Evolutionary conservation across 2,113 vertebrate genomes (phyloP), one percentile per base, ranked within the genome.

Genomic region (Bombycilla garrulus): DNA sequence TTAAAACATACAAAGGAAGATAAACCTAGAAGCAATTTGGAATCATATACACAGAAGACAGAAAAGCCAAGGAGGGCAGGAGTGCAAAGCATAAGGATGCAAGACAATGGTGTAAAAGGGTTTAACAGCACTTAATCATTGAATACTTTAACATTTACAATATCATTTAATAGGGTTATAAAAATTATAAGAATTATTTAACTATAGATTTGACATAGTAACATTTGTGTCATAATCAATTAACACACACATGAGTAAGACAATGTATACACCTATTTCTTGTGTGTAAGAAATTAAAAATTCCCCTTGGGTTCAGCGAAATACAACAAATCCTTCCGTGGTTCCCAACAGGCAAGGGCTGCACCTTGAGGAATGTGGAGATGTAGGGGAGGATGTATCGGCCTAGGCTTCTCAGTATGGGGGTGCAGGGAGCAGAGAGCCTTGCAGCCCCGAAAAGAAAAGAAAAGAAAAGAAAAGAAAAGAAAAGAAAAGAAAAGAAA

Each of bases 401-500:
- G 23, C 19, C 10, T 28, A 36, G 28, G 20, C 12, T 73, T 58
- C 42, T 40, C 21, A 51, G 44, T 53, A 40, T 48, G 7, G 17
- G 6, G 5, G 9, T 1, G 1, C 5, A 4, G 29, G 4, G 12
- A 10, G 8, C 6, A 11, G 31, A 58, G 24, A 13, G 21, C 4
- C 4, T 12, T 29, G 16, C 15, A 56, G 6, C 15, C 24, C 8
- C n/a, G n/a, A n/a, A n/a, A n/a, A 74, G 50, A 85, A 86, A 85
- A 35, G 11, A 61, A 28, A 61, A 28, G 16, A 22, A 4, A 14
- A 26, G 5, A 5, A 24, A 6, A 20, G 10, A 7, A 71, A 91
- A 42, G 12, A 58, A 35, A 25, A 35, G 14, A 7, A 20, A 14
- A 28, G 18, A 74, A 6, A 78, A 12, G 51, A 35, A 24, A 35